These are phyloP conservation scores for Holothuria glaberrima DNA, from an alignment of 35 echinoderm and acorn worm genomes.

Conservation along the genomic window DNA sequence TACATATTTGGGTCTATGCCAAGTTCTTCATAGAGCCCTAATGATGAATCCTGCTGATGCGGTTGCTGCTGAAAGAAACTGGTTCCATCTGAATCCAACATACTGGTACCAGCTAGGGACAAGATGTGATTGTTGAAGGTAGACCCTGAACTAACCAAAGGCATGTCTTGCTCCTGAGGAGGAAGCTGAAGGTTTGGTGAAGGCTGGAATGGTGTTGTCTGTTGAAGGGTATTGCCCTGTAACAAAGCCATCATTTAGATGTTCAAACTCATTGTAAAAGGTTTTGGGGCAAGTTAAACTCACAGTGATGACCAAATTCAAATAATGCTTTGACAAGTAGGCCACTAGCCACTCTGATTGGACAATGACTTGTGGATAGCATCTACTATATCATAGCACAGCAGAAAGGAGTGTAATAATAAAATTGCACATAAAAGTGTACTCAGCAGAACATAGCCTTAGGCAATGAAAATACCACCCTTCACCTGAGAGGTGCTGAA, in stretches of 20 bases:
- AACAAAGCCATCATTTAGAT: not conserved
- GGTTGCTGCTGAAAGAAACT: not conserved
- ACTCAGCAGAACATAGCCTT: too few relatives aligned
- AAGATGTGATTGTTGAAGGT: not conserved
- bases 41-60: not conserved
- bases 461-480: too few relatives aligned
- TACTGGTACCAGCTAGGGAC: not conserved
- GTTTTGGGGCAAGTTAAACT: too few relatives aligned
- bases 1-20: conserved; percentile 6
- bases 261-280: too few relatives aligned
- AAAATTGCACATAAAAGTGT: too few relatives aligned
- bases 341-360: too few relatives aligned
- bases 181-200: not conserved
- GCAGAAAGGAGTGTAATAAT: too few relatives aligned
- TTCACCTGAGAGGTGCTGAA: too few relatives aligned
- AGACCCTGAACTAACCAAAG: not conserved
- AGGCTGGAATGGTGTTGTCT: not conserved
- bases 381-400: too few relatives aligned
- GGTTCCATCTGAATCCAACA: not conserved
- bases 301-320: too few relatives aligned
- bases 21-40: conserved; percentile 18
- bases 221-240: not conserved
- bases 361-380: too few relatives aligned
- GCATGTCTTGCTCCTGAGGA: not conserved
- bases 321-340: too few relatives aligned